Evolutionary conservation across 2,888 invertebrate species (phyloP), one percentile per base, ranked within the genome.

Genomic region (Eurytoma californica): DNA sequence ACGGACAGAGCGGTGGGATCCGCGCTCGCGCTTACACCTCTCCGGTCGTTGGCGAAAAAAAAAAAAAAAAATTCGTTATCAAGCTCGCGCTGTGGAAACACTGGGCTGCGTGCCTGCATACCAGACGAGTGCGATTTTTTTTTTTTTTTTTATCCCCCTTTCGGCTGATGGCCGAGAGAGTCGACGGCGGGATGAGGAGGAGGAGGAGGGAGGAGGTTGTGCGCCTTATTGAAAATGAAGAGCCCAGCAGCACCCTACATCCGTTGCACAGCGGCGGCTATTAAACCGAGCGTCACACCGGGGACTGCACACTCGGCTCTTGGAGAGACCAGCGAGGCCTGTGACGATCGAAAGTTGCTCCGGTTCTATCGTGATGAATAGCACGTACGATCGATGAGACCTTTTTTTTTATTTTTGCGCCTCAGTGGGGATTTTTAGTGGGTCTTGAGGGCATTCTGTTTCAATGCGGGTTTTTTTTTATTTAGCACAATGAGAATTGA

Each of bases 161-260:
- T 53, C 53, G 53, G 53, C 53, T 13, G 39, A 39, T 39, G 39
- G 39, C 3, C 39, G n/a, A 63, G 61, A 30, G 30, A 72, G 39
- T 12, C 7, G 20, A 5, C 24, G 61, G 68, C 53, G 61, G 20
- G 53, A 55, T 61, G 74, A 65, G 51, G 47, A 55, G 68, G 57
- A 49, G 39, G 63, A 18, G 53, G 65, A 55, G 60, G 53, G 65
- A 55, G 60, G 68, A 69, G 68, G 3, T 65, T n/a, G 51, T 7
- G 18, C 72, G 72, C 65, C 70, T 79, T 74, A 79, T 80, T 76
- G 72, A 77, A 80, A 77, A 72, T 65, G 76, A 80, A 75, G 65
- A 79, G 74, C 76, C 72, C 24, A 47, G 60, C 61, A 57, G 72
- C 77, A 77, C 80, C 80, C 80, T 69, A 80, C 80, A 80, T 80